These are phyloP conservation scores for Ophonus ardosiacus DNA, from an alignment of 2,888 invertebrate species.

Conservation along the genomic window DNA sequence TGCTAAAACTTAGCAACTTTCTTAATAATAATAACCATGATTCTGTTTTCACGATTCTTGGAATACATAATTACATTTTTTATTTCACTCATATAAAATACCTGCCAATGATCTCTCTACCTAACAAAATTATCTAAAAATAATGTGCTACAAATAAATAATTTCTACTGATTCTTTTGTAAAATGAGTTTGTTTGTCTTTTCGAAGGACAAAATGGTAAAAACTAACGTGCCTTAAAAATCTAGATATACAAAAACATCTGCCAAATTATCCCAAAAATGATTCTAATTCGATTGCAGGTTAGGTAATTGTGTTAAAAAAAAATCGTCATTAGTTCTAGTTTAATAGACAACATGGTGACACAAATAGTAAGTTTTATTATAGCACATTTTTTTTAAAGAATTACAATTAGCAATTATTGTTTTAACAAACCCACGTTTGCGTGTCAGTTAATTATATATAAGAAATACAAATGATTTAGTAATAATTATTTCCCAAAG, in stretches of 20 bases:
- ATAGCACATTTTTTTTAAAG: not conserved
- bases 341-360: too few species aligned
- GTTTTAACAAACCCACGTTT: not conserved
- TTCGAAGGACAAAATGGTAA: slow-evolving; percentile 19
- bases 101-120: not conserved
- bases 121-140: slow-evolving; percentile 27
- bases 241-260: slow-evolving; percentile 1
- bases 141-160: slow-evolving; percentile 40
- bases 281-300: not conserved
- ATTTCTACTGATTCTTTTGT: not conserved
- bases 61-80: slow-evolving; percentile 1
- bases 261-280: slow-evolving; percentile 13
- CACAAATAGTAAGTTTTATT: not conserved
- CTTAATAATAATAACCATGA: too few species aligned
- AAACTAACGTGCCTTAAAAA: not conserved
- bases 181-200: slow-evolving; percentile 31
- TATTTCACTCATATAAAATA: not conserved
- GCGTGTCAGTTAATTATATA: not conserved
- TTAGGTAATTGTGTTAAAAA: not conserved
- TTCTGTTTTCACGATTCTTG: not conserved
- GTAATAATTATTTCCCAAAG: not conserved
- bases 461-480: not conserved
- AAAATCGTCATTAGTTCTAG: too few species aligned
- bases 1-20: too few species aligned
- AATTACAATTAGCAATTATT: not conserved